phyloP scores from a whole-genome alignment of 1,140 invertebrate species.

The Eulimnadia texana region DNA sequence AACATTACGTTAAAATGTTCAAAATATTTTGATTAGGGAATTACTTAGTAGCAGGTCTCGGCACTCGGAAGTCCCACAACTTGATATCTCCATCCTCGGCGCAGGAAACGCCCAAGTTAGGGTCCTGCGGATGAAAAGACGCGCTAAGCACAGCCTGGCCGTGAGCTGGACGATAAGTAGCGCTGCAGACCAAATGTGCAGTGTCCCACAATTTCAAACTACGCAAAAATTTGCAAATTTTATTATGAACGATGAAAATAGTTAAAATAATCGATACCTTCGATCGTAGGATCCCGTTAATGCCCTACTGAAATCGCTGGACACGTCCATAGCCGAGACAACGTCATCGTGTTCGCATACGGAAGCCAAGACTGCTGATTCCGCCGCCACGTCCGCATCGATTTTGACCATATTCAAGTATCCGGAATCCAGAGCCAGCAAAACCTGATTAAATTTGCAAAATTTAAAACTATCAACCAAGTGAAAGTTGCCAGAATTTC shows the following conservation, averaged over 20 bases:
- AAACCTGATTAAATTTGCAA: not conserved
- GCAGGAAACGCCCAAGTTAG: conserved; percentile 5
- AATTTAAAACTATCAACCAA: not conserved
- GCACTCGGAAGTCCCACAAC: conserved; percentile 9
- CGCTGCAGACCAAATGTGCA: conserved; percentile 7
- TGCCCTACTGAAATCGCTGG: not conserved
- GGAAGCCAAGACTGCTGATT: not conserved
- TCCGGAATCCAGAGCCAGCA: conserved; percentile 8
- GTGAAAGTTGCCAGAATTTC: not conserved
- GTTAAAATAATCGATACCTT: not conserved
- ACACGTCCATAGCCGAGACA: conserved; percentile 1
- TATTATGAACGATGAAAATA: not conserved
- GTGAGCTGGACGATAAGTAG: conserved; percentile 10
- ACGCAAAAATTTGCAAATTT: not conserved
- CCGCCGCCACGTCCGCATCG: not conserved
- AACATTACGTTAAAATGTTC: not conserved
- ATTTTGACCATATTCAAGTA: not conserved
- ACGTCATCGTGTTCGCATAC: conserved; percentile 9
- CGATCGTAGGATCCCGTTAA: conserved; percentile 11
- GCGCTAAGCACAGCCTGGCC: not conserved
- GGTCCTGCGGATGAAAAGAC: conserved; percentile 3
- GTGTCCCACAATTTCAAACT: conserved; percentile 14
- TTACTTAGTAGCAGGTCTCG: conserved; percentile 4
- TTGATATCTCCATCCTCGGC: conserved; percentile 11
- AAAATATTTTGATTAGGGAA: not conserved